Percentiles rank a stretch among this genome's conserved stretches.
phyloP scores from a whole-genome alignment of 2,888 invertebrate species.

The Drosophila pseudotakahashii region DNA sequence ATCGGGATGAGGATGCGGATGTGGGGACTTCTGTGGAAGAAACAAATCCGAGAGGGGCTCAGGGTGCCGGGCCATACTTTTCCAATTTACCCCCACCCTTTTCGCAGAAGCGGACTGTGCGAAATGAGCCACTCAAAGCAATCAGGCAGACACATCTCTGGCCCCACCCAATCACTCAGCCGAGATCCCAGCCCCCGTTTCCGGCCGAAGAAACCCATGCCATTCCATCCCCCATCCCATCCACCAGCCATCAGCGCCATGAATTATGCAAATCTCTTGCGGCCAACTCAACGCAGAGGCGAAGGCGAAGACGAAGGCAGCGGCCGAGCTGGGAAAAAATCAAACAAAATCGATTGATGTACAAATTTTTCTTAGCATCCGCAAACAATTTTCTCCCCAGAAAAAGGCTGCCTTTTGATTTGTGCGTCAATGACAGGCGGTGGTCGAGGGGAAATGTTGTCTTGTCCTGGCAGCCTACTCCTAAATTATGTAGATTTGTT shows the following conservation, averaged over 20 bases:
- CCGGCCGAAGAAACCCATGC: conserved; percentile 9
- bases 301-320: conserved; percentile 24
- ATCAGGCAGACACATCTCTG: conserved; percentile 51
- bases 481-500: conserved; percentile 79
- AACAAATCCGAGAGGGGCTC: background rate
- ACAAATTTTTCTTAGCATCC: conserved; percentile 77
- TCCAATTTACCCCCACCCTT: conserved; percentile 50
- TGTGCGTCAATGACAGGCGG: conserved; percentile 62
- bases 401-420: conserved; percentile 59
- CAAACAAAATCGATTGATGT: conserved; percentile 79
- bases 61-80: conserved; percentile 37
- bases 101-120: conserved; percentile 21
- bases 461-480: conserved; percentile 55
- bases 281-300: conserved; percentile 60
- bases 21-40: background rate
- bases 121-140: conserved; percentile 57
- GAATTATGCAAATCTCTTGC: conserved; percentile 76
- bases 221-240: conserved; percentile 36
- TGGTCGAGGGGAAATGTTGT: conserved; percentile 12
- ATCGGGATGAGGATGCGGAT: background rate
- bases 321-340: conserved; percentile 52
- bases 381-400: conserved; percentile 65
- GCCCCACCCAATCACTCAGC: conserved; percentile 54
- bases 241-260: conserved; percentile 59
- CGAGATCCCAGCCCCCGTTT: background rate